phyloP scores from a whole-genome alignment of 2,888 invertebrate species.

The Ichneumoninae sp. region DNA sequence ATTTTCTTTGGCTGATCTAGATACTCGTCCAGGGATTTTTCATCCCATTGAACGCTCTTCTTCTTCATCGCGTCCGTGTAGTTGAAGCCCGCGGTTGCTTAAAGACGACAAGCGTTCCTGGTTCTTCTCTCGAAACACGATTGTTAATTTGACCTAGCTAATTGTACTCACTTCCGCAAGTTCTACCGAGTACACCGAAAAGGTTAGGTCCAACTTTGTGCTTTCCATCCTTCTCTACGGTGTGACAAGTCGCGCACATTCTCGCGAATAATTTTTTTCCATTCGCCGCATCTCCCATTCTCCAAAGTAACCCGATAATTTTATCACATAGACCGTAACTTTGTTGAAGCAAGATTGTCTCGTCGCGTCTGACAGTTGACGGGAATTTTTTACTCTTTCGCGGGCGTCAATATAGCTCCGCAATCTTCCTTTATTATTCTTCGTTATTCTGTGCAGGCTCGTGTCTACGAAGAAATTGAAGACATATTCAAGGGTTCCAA shows the following conservation, averaged over 20 bases:
- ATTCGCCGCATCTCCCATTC: conserved; percentile 87
- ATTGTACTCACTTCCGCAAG: conserved; percentile 74
- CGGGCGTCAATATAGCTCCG: neutral
- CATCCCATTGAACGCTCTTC: conserved; percentile 88
- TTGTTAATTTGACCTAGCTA: neutral
- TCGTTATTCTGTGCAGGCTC: conserved; percentile 83
- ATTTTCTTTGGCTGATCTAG: conserved; percentile 90
- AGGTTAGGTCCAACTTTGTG: conserved; percentile 91
- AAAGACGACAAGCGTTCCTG: neutral
- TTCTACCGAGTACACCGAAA: conserved; percentile 87
- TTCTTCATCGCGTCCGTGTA: conserved; percentile 88
- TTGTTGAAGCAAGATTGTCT: conserved; percentile 19
- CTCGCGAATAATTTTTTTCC: conserved; percentile 89
- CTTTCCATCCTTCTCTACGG: conserved; percentile 87
- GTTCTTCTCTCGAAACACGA: neutral
- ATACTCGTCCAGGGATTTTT: conserved; percentile 88
- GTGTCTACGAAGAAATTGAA: conserved; percentile 90
- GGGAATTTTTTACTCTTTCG: conserved; percentile 47
- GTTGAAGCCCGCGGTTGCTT: conserved; percentile 84
- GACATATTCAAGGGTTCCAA: conserved; percentile 91
- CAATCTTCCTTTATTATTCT: conserved; percentile 24
- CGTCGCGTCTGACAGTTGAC: conserved; percentile 40
- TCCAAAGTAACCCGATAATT: conserved; percentile 20
- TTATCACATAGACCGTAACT: conserved; percentile 13
- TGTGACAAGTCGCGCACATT: conserved; percentile 90